Evolutionary conservation across 2,113 vertebrate species (phyloP), one percentile per base, ranked within the genome.

Genomic region (Scopus umbretta): DNA sequence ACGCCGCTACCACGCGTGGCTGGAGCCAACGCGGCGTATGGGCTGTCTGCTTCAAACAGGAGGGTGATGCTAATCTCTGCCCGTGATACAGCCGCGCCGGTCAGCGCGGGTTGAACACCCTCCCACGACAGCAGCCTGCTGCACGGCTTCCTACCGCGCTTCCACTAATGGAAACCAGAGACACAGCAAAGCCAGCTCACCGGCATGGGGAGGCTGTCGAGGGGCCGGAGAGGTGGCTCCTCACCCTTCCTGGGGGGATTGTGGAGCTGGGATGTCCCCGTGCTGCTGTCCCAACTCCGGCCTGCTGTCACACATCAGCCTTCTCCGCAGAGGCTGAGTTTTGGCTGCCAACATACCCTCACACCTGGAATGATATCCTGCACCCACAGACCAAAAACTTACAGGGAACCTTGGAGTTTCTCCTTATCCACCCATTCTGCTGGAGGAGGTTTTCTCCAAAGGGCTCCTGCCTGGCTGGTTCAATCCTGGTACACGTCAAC

Each of bases 161-260:
- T 38, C 34, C 32, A 3, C 26, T 3, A 16, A 11, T 13, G 42
- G 70, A 5, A 16, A 5, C 10, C 38, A 58, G 29, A 12, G 18
- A 7, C 7, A 9, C 4, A 5, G 34, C 2, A 0, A 32, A 22
- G 49, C 13, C 1, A 26, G 15, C 36, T 40, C 45, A 3, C 16
- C 7, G 45, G 43, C 13, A 4, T 2, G 4, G n/a, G 47, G 78
- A 38, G 27, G 59, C 27, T 38, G 45, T 6, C 0, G 21, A 56
- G 30, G 66, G 47, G 34, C 9, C 2, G 3, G 20, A 26, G 32
- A 70, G 22, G 19, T 5, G 34, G 17, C 10, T 71, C 80, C 36
- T 73, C 22, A 5, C 22, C 30, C 67, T 73, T 16, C 22, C 34
- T 12, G 15, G 26, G 11, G 38, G 14, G 30, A 40, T 0, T 1